A percentile compares a stretch with the other conserved stretches of the same genome.
These are phyloP conservation scores for Tangara arthus DNA, from an alignment of 2,797 vertebrate species.

Conservation along the genomic window DNA sequence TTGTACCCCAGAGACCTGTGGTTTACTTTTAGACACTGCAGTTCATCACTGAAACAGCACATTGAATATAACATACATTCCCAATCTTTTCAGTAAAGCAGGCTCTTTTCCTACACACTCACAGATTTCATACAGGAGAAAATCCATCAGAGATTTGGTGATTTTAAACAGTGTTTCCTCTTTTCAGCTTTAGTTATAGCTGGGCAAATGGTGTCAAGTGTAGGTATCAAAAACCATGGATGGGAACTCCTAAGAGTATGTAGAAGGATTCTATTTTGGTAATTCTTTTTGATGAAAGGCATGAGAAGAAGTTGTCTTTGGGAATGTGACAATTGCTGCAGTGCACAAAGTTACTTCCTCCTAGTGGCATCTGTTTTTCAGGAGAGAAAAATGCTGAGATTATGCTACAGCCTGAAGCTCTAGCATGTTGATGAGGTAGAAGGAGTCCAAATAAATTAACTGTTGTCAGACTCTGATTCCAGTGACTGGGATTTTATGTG, in stretches of 20 bases:
- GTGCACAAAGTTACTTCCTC: background rate
- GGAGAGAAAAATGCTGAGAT: slow-evolving; percentile 23
- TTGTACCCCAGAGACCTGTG: background rate
- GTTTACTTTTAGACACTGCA: background rate
- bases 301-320: slow-evolving; percentile 3
- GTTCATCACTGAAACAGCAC: background rate
- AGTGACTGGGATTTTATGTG: slow-evolving; percentile 1
- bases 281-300: background rate
- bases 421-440: background rate
- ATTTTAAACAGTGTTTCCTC: background rate
- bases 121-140: background rate
- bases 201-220: background rate
- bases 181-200: background rate
- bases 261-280: background rate
- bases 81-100: background rate
- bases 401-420: slow-evolving; percentile 10
- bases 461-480: slow-evolving; percentile 11
- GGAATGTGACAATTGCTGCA: background rate
- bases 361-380: slow-evolving; percentile 14
- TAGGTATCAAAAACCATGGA: background rate
- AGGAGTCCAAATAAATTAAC: slow-evolving; percentile 29
- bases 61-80: background rate
- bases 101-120: background rate
- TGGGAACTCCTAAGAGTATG: background rate
- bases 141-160: background rate